Base-by-base conservation (phyloP, 2,888 invertebrate genomes). In the Sthenelais limicola region DNA sequence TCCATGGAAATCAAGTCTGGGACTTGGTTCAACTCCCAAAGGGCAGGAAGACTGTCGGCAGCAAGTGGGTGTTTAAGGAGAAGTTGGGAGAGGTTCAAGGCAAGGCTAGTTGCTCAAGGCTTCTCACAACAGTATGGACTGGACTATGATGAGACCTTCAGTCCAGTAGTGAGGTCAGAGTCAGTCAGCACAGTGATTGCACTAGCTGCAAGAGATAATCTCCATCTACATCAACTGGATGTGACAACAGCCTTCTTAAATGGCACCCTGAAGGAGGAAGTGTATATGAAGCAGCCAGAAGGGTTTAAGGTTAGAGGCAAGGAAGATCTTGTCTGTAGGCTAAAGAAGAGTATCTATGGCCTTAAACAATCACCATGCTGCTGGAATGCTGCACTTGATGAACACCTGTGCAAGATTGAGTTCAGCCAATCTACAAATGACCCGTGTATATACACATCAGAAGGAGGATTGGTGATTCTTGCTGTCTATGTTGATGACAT, bases 21-120 rank as follows among this genome's bases (percentile, higher is more conserved):
- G 72, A 70, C 18, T 51, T 81, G 15, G 76, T 74, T 9, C 32
- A 56, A 30, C 38, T 66, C 7, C 77, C 79, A 26, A 9, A 71
- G 32, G 73, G 73, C n/a, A 48, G 74, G 15, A 73, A 75, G 32
- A 21, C 74, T 12, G 71, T 80, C n/a, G 73, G 75, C 0, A 58
- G 77, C 49, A 78, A 79, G 47, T 80, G 80, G 80, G 77, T 81
- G 21, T 77, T 76, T 47, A 77, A 74, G 66, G 69, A 74, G n/a
- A 80, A 82, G 56, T 26, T 67, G 9, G 62, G 74, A 80, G 38
- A 30, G 73, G 15, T 80, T 73, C 73, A 79, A 81, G 68, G 75
- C 72, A 4, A 26, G 79, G 18, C 71, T 80, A 33, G 80, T 82
- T 28, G 79, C 77, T 4, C 75, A 78, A 33, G 79, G 80, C 1